Percentiles rank a stretch among this genome's conserved stretches.
phyloP scores from a whole-genome alignment of 2,888 invertebrate genomes.

The Nymphalis c-album region DNA sequence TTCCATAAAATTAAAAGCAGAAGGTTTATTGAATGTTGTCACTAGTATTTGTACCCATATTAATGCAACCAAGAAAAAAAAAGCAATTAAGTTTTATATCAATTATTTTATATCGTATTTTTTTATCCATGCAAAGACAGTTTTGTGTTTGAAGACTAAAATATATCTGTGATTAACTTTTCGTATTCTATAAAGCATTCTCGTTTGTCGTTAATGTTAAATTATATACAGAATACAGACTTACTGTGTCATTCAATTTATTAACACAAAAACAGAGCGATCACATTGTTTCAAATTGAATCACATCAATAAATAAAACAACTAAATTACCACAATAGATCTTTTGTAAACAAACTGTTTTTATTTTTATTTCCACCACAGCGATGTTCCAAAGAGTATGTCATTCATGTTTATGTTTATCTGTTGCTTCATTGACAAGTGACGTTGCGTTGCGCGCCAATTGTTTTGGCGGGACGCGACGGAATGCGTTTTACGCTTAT shows the following conservation, averaged over 20 bases:
- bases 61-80: no score
- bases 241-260: background rate
- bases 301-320: slow-evolving; percentile 30
- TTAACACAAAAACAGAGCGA: background rate
- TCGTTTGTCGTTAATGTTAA: no score
- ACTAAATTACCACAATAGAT: slow-evolving; percentile 20
- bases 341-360: slow-evolving; percentile 31
- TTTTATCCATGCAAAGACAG: no score
- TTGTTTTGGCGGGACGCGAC: slow-evolving; percentile 57
- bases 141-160: no score
- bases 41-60: no score
- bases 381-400: slow-evolving; percentile 30
- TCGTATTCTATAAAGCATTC: no score
- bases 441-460: slow-evolving; percentile 46
- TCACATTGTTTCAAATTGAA: slow-evolving; percentile 24
- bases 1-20: no score
- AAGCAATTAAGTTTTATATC: no score
- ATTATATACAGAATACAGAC: no score
- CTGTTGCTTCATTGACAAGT: slow-evolving; percentile 44
- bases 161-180: no score
- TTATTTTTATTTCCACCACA: slow-evolving; percentile 33
- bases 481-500: slow-evolving; percentile 38
- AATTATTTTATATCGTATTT: no score
- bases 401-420: slow-evolving; percentile 41
- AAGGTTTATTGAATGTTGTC: no score